Percentiles rank a stretch among this genome's conserved stretches.
phyloP scores from a whole-genome alignment of 2,888 invertebrate genomes.

The Lutraria lutraria region DNA sequence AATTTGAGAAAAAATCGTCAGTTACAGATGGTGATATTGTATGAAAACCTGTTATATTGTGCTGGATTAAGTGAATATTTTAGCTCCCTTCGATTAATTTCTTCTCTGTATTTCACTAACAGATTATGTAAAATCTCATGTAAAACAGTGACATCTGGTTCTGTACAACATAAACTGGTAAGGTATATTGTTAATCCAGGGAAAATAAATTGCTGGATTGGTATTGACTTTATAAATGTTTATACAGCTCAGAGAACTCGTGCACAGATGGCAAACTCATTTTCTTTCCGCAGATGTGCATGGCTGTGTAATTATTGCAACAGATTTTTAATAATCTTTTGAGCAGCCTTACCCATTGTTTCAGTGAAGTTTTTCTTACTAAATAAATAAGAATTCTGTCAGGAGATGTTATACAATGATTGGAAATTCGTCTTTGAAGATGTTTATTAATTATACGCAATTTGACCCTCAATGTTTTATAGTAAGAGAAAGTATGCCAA shows the following conservation, averaged over 20 bases:
- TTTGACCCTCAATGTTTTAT: neutral
- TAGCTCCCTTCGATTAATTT: neutral
- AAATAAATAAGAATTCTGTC: neutral
- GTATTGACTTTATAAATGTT: constrained; percentile 21
- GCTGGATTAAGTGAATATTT: neutral
- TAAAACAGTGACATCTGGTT: constrained; percentile 11
- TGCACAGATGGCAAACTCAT: constrained; percentile 20
- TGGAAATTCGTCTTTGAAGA: constrained; percentile 1
- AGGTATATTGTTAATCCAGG: neutral
- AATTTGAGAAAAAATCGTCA: neutral
- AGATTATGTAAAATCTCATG: constrained; percentile 5
- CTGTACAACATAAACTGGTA: neutral
- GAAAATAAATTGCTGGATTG: neutral
- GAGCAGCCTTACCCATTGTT: neutral
- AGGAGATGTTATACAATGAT: neutral
- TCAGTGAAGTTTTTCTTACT: neutral
- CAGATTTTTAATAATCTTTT: constrained; percentile 6
- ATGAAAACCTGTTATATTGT: neutral
- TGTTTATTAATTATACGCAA: neutral
- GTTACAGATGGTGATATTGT: neutral
- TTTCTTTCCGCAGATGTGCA: neutral
- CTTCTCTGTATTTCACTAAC: neutral
- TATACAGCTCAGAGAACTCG: neutral
- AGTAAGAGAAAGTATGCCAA: too few relatives aligned
- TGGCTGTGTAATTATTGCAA: constrained; percentile 7